Conservation (phyloP, 2,113 vertebrate species). For the Tenebrosternarchus preto region DNA sequence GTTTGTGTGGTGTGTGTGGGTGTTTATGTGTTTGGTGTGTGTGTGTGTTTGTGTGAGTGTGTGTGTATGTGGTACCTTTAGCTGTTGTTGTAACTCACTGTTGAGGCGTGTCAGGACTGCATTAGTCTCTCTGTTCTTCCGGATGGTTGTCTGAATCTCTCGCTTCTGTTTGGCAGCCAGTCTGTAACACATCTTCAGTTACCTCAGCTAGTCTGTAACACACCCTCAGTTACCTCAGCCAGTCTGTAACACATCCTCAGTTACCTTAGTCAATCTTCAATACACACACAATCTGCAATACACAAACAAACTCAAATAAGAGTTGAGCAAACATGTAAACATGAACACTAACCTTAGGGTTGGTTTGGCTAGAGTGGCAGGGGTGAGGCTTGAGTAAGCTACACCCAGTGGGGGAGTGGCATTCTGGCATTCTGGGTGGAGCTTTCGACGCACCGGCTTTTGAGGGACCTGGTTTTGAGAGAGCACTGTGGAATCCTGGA, state of each 20-base stretch:
- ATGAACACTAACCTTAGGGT: conserved; percentile 78
- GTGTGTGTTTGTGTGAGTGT: conserved; percentile 14
- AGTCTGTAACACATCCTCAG: conserved; percentile 5
- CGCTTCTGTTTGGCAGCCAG: conserved; percentile 87
- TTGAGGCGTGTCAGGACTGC: conserved; percentile 92
- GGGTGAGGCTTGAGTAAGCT: conserved; percentile 65
- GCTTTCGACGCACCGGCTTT: conserved; percentile 88
- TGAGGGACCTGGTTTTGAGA: conserved; percentile 80
- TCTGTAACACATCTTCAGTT: conserved; percentile 67
- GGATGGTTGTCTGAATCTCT: conserved; percentile 91
- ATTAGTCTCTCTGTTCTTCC: conserved; percentile 94
- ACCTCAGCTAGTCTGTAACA: conserved; percentile 1
- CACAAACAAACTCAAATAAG: conserved; percentile 29
- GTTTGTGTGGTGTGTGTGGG: conserved; percentile 3
- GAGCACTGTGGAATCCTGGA: conserved; percentile 72
- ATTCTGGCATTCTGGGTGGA: conserved; percentile 80
- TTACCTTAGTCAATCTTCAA: neutral
- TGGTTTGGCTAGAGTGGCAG: conserved; percentile 70
- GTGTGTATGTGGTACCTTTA: conserved; percentile 83
- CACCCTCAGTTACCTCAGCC: neutral
- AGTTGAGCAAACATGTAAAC: too few species aligned
- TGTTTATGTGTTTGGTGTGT: conserved; percentile 24
- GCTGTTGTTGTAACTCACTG: conserved; percentile 95
- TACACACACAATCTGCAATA: conserved; percentile 15
- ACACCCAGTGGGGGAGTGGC: conserved; percentile 22